Percentiles rank a stretch among this genome's conserved stretches.
Evolutionary conservation across 37 sponge, comb jelly and placozoan genomes (phyloP).

Genomic region (Tethya wilhelma): DNA sequence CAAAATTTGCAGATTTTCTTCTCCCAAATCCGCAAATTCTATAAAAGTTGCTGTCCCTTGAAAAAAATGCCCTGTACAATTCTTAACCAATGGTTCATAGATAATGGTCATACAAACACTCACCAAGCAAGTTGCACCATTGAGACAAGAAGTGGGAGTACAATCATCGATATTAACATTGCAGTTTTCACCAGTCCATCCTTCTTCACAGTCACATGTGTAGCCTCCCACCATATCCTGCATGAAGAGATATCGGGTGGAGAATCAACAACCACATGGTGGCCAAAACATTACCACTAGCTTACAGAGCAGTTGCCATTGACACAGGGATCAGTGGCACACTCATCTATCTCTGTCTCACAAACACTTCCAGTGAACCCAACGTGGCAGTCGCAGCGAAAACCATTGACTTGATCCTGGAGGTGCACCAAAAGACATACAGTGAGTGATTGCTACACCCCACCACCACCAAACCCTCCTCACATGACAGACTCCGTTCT

Average conservation of each 20-base stretch:
- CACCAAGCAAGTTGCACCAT: constrained; percentile 34
- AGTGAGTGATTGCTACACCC: not conserved
- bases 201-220: constrained; percentile 29
- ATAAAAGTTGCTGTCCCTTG: no score
- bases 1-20: no score
- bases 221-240: constrained; percentile 1
- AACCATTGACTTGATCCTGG: constrained; percentile 6
- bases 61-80: not conserved
- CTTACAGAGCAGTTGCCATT: not conserved
- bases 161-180: constrained; percentile 25
- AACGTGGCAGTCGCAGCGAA: no score
- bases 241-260: not conserved
- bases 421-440: not conserved
- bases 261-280: no score
- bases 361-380: no score
- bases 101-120: not conserved
- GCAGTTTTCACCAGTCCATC: constrained; percentile 33
- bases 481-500: constrained; percentile 1
- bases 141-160: constrained; percentile 1
- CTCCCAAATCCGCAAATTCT: no score
- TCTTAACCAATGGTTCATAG: not conserved
- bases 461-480: not conserved
- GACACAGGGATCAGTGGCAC: not conserved
- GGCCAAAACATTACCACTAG: no score
- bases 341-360: no score